Evolutionary conservation across 2,113 vertebrate genomes (phyloP).

Genomic region (Lagopus muta): DNA sequence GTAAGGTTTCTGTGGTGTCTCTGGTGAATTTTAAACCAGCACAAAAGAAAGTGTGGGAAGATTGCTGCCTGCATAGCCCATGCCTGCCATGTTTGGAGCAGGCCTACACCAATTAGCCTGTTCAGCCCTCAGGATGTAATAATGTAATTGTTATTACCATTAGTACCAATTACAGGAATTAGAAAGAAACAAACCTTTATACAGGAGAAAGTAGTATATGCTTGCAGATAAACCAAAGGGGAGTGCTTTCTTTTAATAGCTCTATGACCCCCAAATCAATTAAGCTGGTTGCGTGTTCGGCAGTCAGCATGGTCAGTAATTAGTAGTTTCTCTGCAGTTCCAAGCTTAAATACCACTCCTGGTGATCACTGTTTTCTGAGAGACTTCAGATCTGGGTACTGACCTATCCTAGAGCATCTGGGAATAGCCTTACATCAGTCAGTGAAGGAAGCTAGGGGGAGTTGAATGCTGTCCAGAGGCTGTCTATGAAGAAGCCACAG

Average conservation of each 20-base stretch:
- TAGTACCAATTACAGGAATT: not conserved
- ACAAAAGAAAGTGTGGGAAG: conserved; percentile 7
- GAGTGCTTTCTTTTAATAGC: conserved; percentile 12
- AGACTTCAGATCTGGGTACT: not conserved
- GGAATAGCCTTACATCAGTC: not conserved
- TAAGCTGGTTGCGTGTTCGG: not conserved
- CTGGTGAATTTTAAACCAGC: conserved; percentile 4
- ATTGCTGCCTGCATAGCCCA: not conserved
- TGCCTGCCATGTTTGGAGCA: accelerated
- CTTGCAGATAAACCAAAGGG: not conserved
- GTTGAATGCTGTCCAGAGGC: not conserved
- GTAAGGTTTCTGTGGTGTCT: conserved; percentile 17
- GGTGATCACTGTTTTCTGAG: not conserved
- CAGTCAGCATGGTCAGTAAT: not conserved
- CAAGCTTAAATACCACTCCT: not conserved
- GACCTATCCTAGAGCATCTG: not conserved
- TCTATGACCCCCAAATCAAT: not conserved
- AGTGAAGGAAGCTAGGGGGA: too few species aligned
- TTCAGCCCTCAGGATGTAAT: not conserved
- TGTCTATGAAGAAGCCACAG: not conserved
- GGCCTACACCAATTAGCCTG: not conserved
- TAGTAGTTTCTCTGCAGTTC: not conserved
- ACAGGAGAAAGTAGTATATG: not conserved
- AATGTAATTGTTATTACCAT: conserved; percentile 10
- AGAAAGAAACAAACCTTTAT: conserved; percentile 15